phyloP scores from a whole-genome alignment of 2,797 vertebrate species.

The Poliocrania exsul region DNA sequence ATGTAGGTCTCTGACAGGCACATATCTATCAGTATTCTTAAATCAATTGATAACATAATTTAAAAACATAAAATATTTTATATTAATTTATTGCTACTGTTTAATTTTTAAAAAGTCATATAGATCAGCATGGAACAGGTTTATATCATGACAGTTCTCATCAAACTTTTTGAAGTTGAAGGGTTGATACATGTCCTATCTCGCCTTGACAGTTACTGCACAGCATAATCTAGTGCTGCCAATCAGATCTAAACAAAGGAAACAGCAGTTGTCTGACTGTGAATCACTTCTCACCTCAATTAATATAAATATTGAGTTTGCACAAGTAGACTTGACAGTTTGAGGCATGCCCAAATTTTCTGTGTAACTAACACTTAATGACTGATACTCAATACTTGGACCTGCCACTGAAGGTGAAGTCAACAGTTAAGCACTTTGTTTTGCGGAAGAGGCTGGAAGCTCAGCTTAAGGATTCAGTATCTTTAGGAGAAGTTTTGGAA shows the following conservation, averaged over 20 bases:
- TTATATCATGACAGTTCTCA: not conserved
- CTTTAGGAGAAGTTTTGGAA: not conserved
- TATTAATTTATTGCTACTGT: not conserved
- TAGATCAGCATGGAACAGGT: not conserved
- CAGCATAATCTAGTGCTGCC: constrained; percentile 45
- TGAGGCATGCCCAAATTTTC: constrained; percentile 58
- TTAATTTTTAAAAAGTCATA: not conserved
- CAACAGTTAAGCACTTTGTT: constrained; percentile 33
- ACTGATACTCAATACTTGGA: constrained; percentile 36
- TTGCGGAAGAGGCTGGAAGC: not conserved
- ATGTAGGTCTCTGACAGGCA: not conserved
- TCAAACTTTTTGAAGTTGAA: not conserved
- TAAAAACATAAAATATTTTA: not conserved
- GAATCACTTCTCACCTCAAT: constrained; percentile 64
- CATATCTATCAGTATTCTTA: not conserved
- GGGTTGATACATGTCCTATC: constrained; percentile 1
- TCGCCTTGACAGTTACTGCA: constrained; percentile 35
- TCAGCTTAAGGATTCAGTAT: not conserved
- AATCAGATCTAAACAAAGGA: constrained; percentile 58
- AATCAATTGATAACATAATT: not conserved
- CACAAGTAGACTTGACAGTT: constrained; percentile 49
- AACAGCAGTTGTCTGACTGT: constrained; percentile 37
- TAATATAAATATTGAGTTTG: constrained; percentile 54
- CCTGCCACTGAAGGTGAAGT: not conserved
- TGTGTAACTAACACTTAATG: constrained; percentile 17